Evolutionary conservation across 2,797 vertebrate genomes (phyloP).

Genomic region (Momotus momota): DNA sequence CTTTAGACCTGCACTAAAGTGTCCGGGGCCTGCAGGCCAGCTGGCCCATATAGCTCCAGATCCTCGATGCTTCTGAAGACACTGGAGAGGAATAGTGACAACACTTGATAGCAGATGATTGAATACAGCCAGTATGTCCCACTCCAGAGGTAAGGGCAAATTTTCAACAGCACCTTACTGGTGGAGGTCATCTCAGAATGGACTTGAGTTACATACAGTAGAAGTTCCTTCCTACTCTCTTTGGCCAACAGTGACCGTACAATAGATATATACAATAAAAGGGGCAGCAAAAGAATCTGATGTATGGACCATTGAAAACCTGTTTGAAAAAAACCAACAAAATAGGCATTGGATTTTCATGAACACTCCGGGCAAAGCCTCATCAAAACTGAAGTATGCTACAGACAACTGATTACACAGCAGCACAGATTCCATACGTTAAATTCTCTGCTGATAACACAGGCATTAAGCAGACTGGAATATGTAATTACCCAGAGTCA

Average conservation of each 20-base stretch:
- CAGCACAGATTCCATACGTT: not conserved
- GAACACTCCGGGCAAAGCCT: not conserved
- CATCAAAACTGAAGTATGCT: not conserved
- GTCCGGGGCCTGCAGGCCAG: not conserved
- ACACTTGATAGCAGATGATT: not conserved
- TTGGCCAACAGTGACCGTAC: not conserved
- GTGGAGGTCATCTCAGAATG: not conserved
- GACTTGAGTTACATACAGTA: not conserved
- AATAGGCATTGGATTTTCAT: not conserved
- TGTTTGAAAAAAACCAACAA: not conserved
- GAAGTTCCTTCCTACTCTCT: not conserved
- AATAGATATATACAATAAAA: not conserved
- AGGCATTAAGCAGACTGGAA: not conserved
- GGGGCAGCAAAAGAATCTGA: not conserved
- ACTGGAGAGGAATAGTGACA: not conserved
- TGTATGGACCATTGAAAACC: not conserved
- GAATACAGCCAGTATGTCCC: not conserved
- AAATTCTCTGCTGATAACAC: not conserved
- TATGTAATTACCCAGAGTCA: not conserved
- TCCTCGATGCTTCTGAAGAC: not conserved
- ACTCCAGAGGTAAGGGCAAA: not conserved
- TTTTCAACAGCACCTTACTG: not conserved
- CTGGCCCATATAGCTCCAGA: not conserved
- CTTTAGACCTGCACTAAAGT: not conserved
- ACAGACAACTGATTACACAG: not conserved